Base-by-base conservation (phyloP, 2,888 invertebrate species). In the Ophion ventricosus region DNA sequence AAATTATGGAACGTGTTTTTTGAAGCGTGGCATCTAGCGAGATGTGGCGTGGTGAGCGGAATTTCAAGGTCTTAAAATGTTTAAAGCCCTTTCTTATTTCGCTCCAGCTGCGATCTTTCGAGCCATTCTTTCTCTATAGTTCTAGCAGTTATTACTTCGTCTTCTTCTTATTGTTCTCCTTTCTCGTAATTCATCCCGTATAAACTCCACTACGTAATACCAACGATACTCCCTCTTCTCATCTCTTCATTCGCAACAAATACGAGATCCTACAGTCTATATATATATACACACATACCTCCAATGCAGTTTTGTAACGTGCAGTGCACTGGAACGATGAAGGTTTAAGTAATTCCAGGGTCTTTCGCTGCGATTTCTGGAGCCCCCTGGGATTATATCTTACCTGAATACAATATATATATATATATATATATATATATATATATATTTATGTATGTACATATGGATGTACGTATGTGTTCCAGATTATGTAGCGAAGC, bases 311-410 rank as follows among this genome's bases (percentile, higher is more conserved):
- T 54, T 74, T 14, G 49, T 73, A 54, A 72, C 35, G 77, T 64
- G 54, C 80, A 69, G 74, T 66, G 78, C 69, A 78, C 78, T 72
- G 79, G 78, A 87, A 85, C 87, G 88, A 89, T 88, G 88, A 90
- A 90, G 90, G 90, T 90, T 90, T 90, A 87, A 90, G 90, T 87
- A 88, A 88, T 89, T 88, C 87, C 78, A 80, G 35, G n/a, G 63
- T 69, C 77, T 74, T 76, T 75, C 59, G 35, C 70, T 14, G 80
- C 84, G 84, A 64, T 63, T 26, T 63, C 84, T 80, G 79, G 85
- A 86, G 84, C 56, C 69, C 56, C 26, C 79, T 56, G 56, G 61
- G n/a, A 70, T 23, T 59, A 49, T 57, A 63, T 70, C 25, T 63
- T 49, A 49, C 63, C 35, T 49, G 54, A 29, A 57, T 64, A 23